Base-by-base conservation (phyloP, 2,888 invertebrate species). In the Trissolcus brochymenae region DNA sequence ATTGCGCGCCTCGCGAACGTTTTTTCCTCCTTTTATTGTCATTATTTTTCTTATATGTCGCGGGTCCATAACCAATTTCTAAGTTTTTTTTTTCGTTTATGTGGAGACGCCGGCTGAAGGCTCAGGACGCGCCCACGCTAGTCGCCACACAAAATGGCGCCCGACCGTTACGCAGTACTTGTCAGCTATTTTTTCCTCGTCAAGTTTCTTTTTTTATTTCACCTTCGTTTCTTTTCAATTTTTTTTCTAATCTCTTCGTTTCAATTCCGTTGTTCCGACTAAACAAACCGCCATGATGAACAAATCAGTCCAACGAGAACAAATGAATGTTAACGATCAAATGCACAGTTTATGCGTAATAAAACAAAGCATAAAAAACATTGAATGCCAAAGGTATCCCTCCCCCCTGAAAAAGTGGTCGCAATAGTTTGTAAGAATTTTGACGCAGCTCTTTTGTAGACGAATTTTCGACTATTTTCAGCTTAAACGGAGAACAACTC, bases 31-130 rank as follows among this genome's bases (percentile, higher is more conserved):
- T 71, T 51, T 60, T 70, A 13, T 16, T 29, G 16, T 11, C 29
- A 67, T 55, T 66, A 55, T 72, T 55, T 74, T 67, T 51, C 11
- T 56, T 19, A 57, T 46, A 25, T 70, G 35, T 19, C 21, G 6
- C 46, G 50, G 25, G 25, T 21, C 46, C 46, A 14, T 14, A n/a
- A 16, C 14, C 16, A 1, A 11, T 16, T 41, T 25, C 25, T 4
- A 4, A 21, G 17, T 46, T 46, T 61, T 55, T 64, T 50, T 43
- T 1, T 4, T 16, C 19, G n/a, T 9, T n/a, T 9, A 56, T 19
- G 82, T 85, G 84, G 86, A 84, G 85, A 85, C 84, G 85, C 86
- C 85, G 87, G 85, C 83, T 79, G 81, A 79, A 81, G 80, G 78
- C 82, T 82, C 79, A 81, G 84, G 86, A 85, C 85, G 86, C 86